Evolutionary conservation across 2,113 vertebrate genomes (phyloP).

Genomic region (Furnarius figulus): DNA sequence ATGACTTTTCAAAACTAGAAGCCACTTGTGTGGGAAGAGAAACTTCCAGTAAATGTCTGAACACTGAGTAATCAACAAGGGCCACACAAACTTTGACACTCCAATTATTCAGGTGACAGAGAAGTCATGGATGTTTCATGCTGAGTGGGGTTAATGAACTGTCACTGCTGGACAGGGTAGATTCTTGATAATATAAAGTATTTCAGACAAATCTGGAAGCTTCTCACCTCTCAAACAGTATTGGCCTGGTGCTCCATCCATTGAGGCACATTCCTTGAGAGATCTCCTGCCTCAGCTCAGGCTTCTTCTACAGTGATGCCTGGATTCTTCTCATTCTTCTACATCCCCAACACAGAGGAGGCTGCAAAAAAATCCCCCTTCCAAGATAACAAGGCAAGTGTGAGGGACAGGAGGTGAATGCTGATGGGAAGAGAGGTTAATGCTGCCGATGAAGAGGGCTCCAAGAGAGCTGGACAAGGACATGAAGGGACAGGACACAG

Average conservation of each 20-base stretch:
- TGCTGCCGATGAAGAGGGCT: neutral
- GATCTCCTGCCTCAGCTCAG: neutral
- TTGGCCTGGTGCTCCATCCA: neutral
- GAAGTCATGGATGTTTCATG: neutral
- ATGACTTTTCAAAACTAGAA: neutral
- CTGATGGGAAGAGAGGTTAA: neutral
- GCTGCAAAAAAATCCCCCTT: neutral
- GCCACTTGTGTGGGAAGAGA: neutral
- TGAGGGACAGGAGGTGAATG: neutral
- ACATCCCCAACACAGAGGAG: neutral
- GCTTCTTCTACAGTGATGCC: neutral
- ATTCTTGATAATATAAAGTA: neutral
- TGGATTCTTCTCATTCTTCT: neutral
- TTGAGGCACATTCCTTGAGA: neutral
- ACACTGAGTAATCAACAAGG: neutral
- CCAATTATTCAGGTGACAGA: neutral
- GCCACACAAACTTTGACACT: neutral
- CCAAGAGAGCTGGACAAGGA: neutral
- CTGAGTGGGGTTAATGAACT: neutral
- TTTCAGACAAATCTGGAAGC: neutral
- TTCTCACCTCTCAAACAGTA: neutral
- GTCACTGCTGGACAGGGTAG: neutral
- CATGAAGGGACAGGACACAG: neutral
- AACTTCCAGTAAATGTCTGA: neutral
- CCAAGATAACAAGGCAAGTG: neutral